A percentile compares a stretch with the other conserved stretches of the same genome.
Evolutionary conservation across 2,888 invertebrate genomes (phyloP).

Genomic region (Urechis unicinctus): DNA sequence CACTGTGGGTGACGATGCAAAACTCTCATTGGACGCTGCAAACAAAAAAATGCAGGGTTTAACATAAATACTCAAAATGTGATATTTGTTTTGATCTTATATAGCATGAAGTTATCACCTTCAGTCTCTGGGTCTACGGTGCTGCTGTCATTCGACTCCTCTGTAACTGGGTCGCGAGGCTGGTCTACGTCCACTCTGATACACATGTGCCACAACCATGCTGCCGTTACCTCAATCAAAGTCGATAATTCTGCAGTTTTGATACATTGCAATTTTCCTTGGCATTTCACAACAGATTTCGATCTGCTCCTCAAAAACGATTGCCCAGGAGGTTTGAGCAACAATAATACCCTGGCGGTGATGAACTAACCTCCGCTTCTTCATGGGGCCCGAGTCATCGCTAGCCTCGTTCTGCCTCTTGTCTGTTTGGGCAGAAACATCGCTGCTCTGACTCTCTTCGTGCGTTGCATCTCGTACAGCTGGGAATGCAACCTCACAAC

Average conservation of each 20-base stretch:
- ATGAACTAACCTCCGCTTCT: constrained; percentile 9
- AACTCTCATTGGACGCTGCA: constrained; percentile 43
- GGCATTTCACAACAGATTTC: too few species aligned
- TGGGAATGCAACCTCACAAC: not conserved
- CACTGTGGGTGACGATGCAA: constrained; percentile 41
- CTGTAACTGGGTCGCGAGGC: constrained; percentile 6
- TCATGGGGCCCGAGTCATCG: not conserved
- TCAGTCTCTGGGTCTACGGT: constrained; percentile 45
- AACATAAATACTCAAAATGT: too few species aligned
- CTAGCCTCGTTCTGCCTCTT: constrained; percentile 1
- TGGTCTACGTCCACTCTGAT: constrained; percentile 9
- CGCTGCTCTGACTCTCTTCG: not conserved
- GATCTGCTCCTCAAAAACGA: too few species aligned
- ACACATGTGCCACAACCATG: too few species aligned
- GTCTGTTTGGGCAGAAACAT: not conserved
- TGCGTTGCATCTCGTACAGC: not conserved
- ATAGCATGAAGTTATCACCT: constrained; percentile 25
- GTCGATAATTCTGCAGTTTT: too few species aligned
- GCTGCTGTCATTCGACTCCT: constrained; percentile 27
- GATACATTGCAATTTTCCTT: too few species aligned
- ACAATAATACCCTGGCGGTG: too few species aligned
- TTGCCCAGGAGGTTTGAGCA: too few species aligned
- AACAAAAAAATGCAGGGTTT: too few species aligned
- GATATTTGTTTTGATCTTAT: too few species aligned
- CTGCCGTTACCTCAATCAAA: too few species aligned